Percentiles rank a stretch among this genome's conserved stretches.
Evolutionary conservation across 2,113 vertebrate species (phyloP).

Genomic region (Pholis gunnellus): DNA sequence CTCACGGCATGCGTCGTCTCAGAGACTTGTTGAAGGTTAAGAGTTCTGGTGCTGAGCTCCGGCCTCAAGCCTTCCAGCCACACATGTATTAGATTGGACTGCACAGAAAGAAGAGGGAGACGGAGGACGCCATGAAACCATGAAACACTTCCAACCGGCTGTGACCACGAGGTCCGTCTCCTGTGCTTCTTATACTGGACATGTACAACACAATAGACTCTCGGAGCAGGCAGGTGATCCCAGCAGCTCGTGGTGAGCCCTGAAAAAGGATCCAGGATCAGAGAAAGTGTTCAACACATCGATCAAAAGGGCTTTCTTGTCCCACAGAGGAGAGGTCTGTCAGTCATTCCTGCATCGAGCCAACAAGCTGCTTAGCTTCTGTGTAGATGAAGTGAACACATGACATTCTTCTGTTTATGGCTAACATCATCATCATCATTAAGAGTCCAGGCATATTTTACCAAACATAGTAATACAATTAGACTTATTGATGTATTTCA

Average conservation of each 20-base stretch:
- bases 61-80: not conserved
- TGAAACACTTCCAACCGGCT: slow-evolving; percentile 16
- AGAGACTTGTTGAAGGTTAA: slow-evolving; percentile 62
- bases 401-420: not conserved
- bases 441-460: not conserved
- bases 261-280: not conserved
- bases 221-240: not conserved
- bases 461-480: not conserved
- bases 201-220: not conserved
- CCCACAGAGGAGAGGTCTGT: not conserved
- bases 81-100: slow-evolving; percentile 47
- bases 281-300: too few species aligned
- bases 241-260: not conserved
- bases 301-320: too few species aligned
- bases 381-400: not conserved
- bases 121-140: slow-evolving; percentile 32
- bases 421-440: not conserved
- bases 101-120: not conserved
- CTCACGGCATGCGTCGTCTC: slow-evolving; percentile 37
- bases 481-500: not conserved
- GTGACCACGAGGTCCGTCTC: not conserved
- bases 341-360: not conserved
- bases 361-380: not conserved
- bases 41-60: slow-evolving; percentile 46
- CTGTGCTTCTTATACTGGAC: not conserved